phyloP scores from a whole-genome alignment of 2,888 invertebrate species.

The Coelinius sp. region DNA sequence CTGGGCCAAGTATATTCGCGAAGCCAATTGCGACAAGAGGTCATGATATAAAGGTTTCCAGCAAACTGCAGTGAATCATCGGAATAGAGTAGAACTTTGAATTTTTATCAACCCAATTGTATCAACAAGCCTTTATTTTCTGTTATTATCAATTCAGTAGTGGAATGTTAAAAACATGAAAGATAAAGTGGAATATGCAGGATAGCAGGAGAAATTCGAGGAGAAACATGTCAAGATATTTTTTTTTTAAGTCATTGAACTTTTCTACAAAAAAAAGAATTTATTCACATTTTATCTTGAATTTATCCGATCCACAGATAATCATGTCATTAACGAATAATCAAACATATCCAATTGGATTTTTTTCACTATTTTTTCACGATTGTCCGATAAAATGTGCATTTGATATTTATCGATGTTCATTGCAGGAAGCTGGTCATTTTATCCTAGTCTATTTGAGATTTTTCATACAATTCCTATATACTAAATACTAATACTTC shows the following conservation, averaged over 20 bases:
- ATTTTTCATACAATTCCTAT: background rate
- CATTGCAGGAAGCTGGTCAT: background rate
- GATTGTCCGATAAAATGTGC: too few relatives aligned
- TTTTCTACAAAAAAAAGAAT: too few relatives aligned
- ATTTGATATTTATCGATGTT: background rate
- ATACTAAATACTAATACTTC: background rate
- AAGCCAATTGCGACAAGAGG: conserved; percentile 75
- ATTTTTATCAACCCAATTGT: background rate
- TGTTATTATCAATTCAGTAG: background rate
- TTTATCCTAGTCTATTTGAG: conserved; percentile 4
- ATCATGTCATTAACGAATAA: too few relatives aligned
- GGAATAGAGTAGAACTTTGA: conserved; percentile 9
- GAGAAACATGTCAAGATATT: too few relatives aligned
- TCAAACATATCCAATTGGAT: too few relatives aligned
- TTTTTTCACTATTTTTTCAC: too few relatives aligned
- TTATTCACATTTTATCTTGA: too few relatives aligned
- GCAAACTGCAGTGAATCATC: conserved; percentile 48
- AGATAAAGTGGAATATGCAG: too few relatives aligned
- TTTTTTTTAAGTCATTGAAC: too few relatives aligned
- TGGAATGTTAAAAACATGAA: too few relatives aligned
- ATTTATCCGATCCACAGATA: too few relatives aligned
- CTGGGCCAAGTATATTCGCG: conserved; percentile 81
- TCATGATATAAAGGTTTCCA: conserved; percentile 59
- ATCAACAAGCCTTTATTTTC: background rate
- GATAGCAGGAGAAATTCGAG: too few relatives aligned